Evolutionary conservation across 2,797 vertebrate genomes (phyloP).

Genomic region (Hybognathus amarus): DNA sequence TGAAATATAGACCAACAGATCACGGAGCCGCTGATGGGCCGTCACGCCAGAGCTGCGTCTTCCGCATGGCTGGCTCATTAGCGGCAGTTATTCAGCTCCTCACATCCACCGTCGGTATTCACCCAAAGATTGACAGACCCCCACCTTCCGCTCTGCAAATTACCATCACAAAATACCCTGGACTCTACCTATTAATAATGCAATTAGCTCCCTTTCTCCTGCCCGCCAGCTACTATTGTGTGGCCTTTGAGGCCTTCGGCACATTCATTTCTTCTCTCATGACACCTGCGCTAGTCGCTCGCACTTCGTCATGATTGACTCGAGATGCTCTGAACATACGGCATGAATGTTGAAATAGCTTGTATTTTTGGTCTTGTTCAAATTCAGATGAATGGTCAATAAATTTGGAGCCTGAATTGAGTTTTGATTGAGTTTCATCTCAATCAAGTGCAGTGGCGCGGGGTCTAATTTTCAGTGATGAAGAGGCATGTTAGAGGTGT

Average conservation of each 20-base stretch:
- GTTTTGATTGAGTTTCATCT: conserved; percentile 33
- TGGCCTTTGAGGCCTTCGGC: conserved; percentile 19
- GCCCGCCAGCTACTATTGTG: conserved; percentile 42
- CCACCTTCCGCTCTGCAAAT: conserved; percentile 38
- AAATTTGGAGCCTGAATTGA: conserved; percentile 18
- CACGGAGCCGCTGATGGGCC: conserved; percentile 10
- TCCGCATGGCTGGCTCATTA: conserved; percentile 16
- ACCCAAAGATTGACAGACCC: conserved; percentile 40
- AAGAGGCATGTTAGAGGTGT: conserved; percentile 35
- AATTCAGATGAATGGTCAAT: conserved; percentile 31
- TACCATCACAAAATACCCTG: conserved; percentile 54
- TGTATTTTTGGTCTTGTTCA: conserved; percentile 12
- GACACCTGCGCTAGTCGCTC: conserved; percentile 14
- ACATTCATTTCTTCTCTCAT: conserved; percentile 33
- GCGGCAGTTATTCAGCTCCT: conserved; percentile 24
- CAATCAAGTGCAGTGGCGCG: conserved; percentile 6
- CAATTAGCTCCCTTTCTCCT: conserved; percentile 49
- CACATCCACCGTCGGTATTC: conserved; percentile 40
- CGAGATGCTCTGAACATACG: neutral
- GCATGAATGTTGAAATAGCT: neutral
- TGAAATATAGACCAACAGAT: conserved; percentile 49
- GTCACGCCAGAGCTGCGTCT: conserved; percentile 1
- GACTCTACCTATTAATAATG: conserved; percentile 57
- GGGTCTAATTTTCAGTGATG: conserved; percentile 32
- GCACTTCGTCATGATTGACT: neutral